Base-by-base conservation (phyloP, 2,888 invertebrate genomes). In the Lasioglossum lativentre region DNA sequence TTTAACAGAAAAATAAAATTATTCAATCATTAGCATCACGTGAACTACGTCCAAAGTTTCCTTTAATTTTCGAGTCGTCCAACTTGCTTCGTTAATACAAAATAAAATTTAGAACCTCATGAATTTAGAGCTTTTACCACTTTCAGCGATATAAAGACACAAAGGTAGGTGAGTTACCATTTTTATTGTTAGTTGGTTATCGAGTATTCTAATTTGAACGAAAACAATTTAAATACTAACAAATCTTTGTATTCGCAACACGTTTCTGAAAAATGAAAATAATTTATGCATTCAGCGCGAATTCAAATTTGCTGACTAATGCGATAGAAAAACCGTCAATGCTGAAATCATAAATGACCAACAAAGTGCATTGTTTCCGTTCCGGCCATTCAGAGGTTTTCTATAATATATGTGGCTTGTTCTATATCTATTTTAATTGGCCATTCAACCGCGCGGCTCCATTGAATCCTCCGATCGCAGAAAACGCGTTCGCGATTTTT, bases 401-500 rank as follows among this genome's bases (percentile, higher is more conserved):
- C 34, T 52, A 23, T 52, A 71, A 72, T 75, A 52, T 52, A 42
- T 12, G 34, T 47, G 10, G 72, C 27, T 56, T 66, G 66, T 80
- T 83, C 34, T 56, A 56, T 19, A 56, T 45, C 63, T 63, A 71
- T 80, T 83, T 83, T 83, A 83, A 83, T 83, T 83, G 81, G 83
- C 73, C 47, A 82, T 82, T 82, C 74, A 80, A 71, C 74, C 30
- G 16, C 30, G 16, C 68, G 38, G 16, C 63, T 16, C 81, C 71
- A 83, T 80, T 75, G 52, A 80, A 75, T 63, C 75, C 30, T 74
- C 59, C 70, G 42, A 66, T 75, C 80, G 82, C 73, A 52, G 81
- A 52, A 72, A 80, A 83, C 75, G 71, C 63, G 34, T 76, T 42
- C 66, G 47, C 70, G 70, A 34, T 66, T 81, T 66, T 42, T 38